Evolutionary conservation across 2,113 vertebrate species (phyloP).

Genomic region (Accipiter cooperii): DNA sequence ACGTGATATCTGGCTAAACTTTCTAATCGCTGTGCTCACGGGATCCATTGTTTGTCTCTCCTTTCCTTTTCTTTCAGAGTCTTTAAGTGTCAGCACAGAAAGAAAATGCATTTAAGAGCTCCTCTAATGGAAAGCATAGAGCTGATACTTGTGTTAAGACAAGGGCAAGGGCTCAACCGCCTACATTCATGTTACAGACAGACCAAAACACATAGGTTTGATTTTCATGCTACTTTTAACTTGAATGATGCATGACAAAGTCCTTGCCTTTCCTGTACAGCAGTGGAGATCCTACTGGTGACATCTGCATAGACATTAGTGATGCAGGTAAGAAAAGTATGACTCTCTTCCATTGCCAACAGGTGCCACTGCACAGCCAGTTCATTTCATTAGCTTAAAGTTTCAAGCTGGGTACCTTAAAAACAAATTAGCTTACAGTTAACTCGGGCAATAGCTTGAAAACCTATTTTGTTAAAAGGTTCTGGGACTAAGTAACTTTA

Average conservation of each 20-base stretch:
- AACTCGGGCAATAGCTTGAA: background rate
- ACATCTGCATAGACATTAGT: background rate
- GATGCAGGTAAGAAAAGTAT: background rate
- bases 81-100: background rate
- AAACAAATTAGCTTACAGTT: background rate
- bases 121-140: background rate
- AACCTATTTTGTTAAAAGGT: background rate
- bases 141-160: background rate
- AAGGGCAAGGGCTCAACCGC: background rate
- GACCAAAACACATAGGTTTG: background rate
- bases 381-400: background rate
- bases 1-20: background rate
- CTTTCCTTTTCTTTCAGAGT: background rate
- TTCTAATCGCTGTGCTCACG: accelerated
- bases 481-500: background rate
- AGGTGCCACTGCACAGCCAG: accelerated
- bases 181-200: background rate
- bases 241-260: background rate
- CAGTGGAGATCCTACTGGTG: background rate
- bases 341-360: background rate
- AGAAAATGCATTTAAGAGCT: background rate
- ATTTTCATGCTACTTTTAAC: background rate
- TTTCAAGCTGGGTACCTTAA: background rate
- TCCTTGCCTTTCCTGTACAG: background rate
- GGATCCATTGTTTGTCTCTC: background rate